Base-by-base conservation (phyloP, 2,888 invertebrate genomes). In the Athripsodes cinereus region DNA sequence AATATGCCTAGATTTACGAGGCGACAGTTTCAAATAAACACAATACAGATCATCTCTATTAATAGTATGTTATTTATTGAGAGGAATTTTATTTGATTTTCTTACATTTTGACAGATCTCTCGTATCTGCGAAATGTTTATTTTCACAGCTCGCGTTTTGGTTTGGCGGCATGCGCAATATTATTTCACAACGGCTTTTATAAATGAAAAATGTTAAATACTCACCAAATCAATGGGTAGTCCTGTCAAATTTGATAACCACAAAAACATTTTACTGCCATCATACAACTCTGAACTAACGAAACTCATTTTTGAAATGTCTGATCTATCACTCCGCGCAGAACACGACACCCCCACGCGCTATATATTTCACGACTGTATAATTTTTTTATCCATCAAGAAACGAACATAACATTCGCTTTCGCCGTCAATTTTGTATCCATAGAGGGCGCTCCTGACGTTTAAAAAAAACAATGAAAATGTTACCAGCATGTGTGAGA, bases 161-260 rank as follows among this genome's bases (percentile, higher is more conserved):
- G 35, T 50, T 55, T 40, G 55, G 26, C 40, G 13, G 40, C 13
- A 3, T 40, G 40, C 13, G 8, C 40, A 8, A 40, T 3, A 26
- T 3, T 13, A 40, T 40, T 40, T 40, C 40, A 40, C 40, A 40
- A 40, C 6, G 6, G 31, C 6, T n/a, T 40, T 40, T 40, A 40
- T 48, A 22, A 48, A n/a, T 26, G 16, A 31, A 54, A n/a, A 54
- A 48, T 19, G 19, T 10, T 16, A 13, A 21, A 18, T 3, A 78
- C 83, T 84, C 78, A 90, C 90, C 81, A 90, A 81, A 76, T 92
- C 91, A 68, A 91, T 81, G 53, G 89, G 86, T 65, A 92, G 77
- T 62, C 88, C 88, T 65, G 84, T 73, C 69, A 79, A 76, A 66
- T 82, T 82, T 31, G 88, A 81, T 60, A 91, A 68, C 76, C 85